Percentiles rank a stretch among this genome's conserved stretches.
These are phyloP conservation scores for Lochmaea crataegi DNA, from an alignment of 2,888 invertebrate species.

Conservation along the genomic window DNA sequence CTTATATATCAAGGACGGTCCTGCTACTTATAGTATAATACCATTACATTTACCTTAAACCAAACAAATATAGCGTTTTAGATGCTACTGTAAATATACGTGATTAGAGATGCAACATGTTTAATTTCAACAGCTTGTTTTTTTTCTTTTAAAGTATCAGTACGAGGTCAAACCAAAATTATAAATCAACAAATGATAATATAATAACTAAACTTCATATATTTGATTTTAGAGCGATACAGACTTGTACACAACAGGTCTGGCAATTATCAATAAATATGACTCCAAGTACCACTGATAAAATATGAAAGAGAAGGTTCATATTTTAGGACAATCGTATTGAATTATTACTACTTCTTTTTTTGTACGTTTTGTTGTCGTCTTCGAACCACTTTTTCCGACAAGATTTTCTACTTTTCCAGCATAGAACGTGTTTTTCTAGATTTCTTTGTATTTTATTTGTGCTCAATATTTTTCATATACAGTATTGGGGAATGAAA, in stretches of 20 bases:
- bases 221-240: not conserved
- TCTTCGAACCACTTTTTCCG: no score
- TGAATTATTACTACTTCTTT: no score
- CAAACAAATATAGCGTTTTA: conserved; percentile 48
- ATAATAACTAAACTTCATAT: not conserved
- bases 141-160: conserved; percentile 23
- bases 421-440: no score
- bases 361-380: no score
- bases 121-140: conserved; percentile 31
- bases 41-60: conserved; percentile 48
- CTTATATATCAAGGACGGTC: conserved; percentile 45
- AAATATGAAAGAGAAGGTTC: no score
- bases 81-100: conserved; percentile 42
- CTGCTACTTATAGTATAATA: conserved; percentile 46
- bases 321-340: no score
- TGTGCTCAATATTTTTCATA: no score
- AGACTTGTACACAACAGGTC: not conserved
- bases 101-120: conserved; percentile 36
- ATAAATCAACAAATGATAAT: not conserved
- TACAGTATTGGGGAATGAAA: no score
- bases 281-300: no score
- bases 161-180: conserved; percentile 27
- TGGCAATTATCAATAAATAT: no score
- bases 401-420: no score
- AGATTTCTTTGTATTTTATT: no score